Conservation (phyloP, 2,113 vertebrate species). For the Hyla sarda region DNA sequence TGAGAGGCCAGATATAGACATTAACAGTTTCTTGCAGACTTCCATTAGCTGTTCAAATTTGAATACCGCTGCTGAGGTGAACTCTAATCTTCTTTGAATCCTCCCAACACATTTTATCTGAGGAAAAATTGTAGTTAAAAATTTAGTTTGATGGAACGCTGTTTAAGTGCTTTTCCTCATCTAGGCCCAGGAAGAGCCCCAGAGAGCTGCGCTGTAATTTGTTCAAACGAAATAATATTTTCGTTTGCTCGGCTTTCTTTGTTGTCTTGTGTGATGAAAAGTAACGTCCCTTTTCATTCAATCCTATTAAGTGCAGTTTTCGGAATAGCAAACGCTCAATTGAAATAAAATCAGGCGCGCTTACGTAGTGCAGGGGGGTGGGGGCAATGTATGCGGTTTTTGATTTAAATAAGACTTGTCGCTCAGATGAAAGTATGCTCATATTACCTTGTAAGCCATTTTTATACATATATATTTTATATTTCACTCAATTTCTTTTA, state of each 20-base stretch:
- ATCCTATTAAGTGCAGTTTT: slow-evolving; percentile 76
- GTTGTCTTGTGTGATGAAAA: slow-evolving; percentile 84
- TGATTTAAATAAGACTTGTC: slow-evolving; percentile 74
- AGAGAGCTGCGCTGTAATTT: slow-evolving; percentile 80
- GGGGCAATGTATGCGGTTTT: slow-evolving; percentile 57
- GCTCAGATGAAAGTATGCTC: slow-evolving; percentile 60
- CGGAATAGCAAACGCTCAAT: slow-evolving; percentile 73
- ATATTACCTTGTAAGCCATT: slow-evolving; percentile 62
- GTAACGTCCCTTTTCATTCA: slow-evolving; percentile 83
- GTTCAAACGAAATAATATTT: slow-evolving; percentile 86
- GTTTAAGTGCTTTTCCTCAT: slow-evolving; percentile 84
- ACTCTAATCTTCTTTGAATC: slow-evolving; percentile 85
- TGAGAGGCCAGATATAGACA: slow-evolving; percentile 81
- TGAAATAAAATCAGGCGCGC: slow-evolving; percentile 75
- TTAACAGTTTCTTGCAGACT: slow-evolving; percentile 79
- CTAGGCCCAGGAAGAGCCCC: slow-evolving; percentile 76
- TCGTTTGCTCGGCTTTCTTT: slow-evolving; percentile 81
- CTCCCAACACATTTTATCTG: slow-evolving; percentile 81
- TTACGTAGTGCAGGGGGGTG: slow-evolving; percentile 59
- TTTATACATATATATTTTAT: too few species aligned
- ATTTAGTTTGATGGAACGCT: slow-evolving; percentile 85
- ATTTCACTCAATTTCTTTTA: too few species aligned
- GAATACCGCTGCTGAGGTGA: slow-evolving; percentile 85
- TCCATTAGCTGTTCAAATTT: slow-evolving; percentile 85
- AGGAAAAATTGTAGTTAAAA: slow-evolving; percentile 82